phyloP scores from a whole-genome alignment of 2,797 vertebrate species.

The Urophycis tenuis region DNA sequence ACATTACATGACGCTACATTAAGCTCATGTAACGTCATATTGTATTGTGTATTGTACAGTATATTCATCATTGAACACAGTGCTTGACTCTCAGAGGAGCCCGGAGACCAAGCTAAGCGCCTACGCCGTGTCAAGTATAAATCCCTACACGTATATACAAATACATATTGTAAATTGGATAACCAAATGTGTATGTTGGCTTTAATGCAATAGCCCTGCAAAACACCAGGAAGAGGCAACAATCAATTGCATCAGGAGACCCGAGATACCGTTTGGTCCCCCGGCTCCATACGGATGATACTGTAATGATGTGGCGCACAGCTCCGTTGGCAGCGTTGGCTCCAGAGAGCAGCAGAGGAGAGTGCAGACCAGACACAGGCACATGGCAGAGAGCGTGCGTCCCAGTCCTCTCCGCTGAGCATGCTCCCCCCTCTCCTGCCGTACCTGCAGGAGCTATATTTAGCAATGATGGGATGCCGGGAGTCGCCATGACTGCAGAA shows the following conservation, averaged over 20 bases:
- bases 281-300: neutral
- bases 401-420: neutral
- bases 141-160: neutral
- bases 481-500: constrained; percentile 54
- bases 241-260: neutral
- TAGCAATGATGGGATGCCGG: constrained; percentile 57
- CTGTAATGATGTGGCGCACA: neutral
- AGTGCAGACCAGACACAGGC: constrained; percentile 18
- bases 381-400: constrained; percentile 34
- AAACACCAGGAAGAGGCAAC: neutral
- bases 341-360: neutral
- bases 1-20: neutral
- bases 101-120: neutral
- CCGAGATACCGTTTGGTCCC: neutral
- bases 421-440: constrained; percentile 24
- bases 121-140: neutral
- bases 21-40: neutral
- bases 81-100: neutral
- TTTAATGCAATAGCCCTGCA: neutral
- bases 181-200: neutral
- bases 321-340: neutral
- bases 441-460: constrained; percentile 65
- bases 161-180: neutral
- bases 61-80: neutral
- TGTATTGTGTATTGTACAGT: neutral